Base-by-base conservation (phyloP, 2,797 vertebrate species). In the Xyrichtys novacula region DNA sequence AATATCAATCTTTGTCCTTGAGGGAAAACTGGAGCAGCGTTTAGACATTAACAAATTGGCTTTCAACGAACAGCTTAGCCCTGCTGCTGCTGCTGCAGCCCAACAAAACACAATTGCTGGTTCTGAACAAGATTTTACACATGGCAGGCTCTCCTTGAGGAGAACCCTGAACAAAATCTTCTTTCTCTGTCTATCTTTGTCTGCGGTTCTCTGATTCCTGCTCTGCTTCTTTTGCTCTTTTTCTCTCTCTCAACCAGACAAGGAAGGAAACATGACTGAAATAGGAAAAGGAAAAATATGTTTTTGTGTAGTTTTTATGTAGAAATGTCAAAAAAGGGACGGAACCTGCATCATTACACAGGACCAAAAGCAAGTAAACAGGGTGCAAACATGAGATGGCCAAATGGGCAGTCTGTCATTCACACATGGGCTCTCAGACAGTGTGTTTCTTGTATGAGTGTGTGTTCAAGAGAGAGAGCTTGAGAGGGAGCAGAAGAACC, bases 1-100 rank as follows among this genome's bases (percentile, higher is more conserved):
- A 89, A 90, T 91, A 91, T 92, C 86, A 90, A 90, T 91, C 81
- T 90, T 82, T 81, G 81, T 76, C 77, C 81, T 85, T 88, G 86
- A 81, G 84, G 80, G 82, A 83, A 84, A 88, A 85, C 76, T 73
- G 71, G 84, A 66, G 62, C 80, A 85, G 78, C 76, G 36, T 89
- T 91, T 86, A 88, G 78, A 87, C 87, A 88, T 92, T 90, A 88
- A 91, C 89, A 91, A 92, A 93, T 92, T 92, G 81, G 79, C 80
- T 92, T 92, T 90, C 81, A 92, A 84, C 70, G 76, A 93, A 88
- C 74, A 88, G 83, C 80, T 88, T 81, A 85, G 75, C 65, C 64
- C 67, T 89, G 81, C 80, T 87, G 78, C 67, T 89, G 81, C 80
- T 87, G 78, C 76, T 83, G 77, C 71, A 85, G 81, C 80, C 74